Evolutionary conservation across 1,140 invertebrate species (phyloP).

Genomic region (Meteorus sp.): DNA sequence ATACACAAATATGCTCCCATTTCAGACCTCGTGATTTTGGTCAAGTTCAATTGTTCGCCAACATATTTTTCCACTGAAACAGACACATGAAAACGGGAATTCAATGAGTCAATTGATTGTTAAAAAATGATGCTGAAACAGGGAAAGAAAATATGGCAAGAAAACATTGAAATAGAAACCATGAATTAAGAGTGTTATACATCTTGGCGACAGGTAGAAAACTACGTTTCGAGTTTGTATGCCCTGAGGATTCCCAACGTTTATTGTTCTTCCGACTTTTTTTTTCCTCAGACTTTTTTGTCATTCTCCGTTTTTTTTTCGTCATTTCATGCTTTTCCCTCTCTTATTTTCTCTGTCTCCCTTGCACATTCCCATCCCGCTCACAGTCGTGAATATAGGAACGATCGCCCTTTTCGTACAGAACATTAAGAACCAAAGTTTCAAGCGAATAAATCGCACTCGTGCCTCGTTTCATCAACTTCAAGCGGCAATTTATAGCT

Average conservation of each 20-base stretch:
- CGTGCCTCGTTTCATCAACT: slow-evolving; percentile 35
- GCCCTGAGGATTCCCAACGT: neutral
- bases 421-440: slow-evolving; percentile 32
- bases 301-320: no score
- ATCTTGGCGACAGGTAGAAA: neutral
- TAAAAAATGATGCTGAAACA: neutral
- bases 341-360: no score
- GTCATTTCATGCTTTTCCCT: no score
- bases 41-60: slow-evolving; percentile 79
- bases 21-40: slow-evolving; percentile 80
- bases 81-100: slow-evolving; percentile 24
- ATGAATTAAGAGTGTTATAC: no score
- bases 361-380: neutral
- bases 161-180: no score
- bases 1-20: slow-evolving; percentile 88
- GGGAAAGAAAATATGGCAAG: no score
- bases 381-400: neutral
- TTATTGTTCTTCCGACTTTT: no score
- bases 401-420: slow-evolving; percentile 19
- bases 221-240: neutral
- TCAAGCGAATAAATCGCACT: slow-evolving; percentile 30
- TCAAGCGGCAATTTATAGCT: slow-evolving; percentile 32
- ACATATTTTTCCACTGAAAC: slow-evolving; percentile 76
- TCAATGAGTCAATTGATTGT: slow-evolving; percentile 2
- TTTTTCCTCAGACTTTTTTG: no score